phyloP scores from a whole-genome alignment of 2,888 invertebrate species.

The Acanthococcus lagerstroemiae region DNA sequence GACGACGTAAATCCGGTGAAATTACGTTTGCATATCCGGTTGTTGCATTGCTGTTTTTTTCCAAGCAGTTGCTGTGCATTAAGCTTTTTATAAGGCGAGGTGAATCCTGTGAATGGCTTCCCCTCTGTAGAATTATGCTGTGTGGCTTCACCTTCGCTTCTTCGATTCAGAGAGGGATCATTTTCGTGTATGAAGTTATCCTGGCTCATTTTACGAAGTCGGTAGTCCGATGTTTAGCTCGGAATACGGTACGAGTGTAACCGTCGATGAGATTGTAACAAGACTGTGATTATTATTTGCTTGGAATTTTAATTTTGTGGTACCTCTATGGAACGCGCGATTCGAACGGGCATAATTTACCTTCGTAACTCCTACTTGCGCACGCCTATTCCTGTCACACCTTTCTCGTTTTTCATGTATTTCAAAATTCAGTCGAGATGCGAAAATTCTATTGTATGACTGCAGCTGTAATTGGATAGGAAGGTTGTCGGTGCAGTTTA shows the following conservation, averaged over 20 bases:
- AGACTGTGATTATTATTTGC: not conserved
- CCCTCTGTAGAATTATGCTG: not conserved
- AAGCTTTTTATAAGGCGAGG: not conserved
- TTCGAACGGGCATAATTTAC: no score
- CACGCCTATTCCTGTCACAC: no score
- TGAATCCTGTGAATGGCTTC: constrained; percentile 4
- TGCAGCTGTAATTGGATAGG: no score
- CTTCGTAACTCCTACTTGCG: no score
- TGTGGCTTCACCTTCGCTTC: not conserved
- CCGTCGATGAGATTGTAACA: not conserved
- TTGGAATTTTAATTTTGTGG: not conserved
- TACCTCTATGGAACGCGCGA: no score
- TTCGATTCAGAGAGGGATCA: not conserved
- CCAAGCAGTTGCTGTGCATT: not conserved
- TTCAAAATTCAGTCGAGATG: no score
- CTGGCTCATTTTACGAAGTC: not conserved
- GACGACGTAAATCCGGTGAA: not conserved
- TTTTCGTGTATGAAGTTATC: not conserved
- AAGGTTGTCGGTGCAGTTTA: no score
- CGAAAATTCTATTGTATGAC: no score
- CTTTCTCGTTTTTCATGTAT: no score
- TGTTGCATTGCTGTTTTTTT: not conserved
- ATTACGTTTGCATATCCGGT: not conserved
- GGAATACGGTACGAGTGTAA: not conserved
- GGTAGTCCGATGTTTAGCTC: not conserved